phyloP scores from a whole-genome alignment of 2,797 vertebrate genomes.

The Trichosurus vulpecula region DNA sequence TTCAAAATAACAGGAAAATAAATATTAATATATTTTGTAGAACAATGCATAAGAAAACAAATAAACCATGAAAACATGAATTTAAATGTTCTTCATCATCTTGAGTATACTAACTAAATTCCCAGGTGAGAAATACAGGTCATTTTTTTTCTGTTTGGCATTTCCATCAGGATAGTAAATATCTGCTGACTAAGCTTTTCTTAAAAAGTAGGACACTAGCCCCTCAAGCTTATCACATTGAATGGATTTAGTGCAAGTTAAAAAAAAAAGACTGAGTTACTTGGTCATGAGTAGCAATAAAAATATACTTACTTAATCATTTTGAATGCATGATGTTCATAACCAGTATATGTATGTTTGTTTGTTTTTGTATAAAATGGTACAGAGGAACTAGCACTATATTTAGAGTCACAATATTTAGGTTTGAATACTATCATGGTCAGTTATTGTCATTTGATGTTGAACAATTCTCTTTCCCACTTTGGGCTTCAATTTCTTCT shows the following conservation, averaged over 20 bases:
- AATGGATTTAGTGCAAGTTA: not conserved
- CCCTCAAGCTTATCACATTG: not conserved
- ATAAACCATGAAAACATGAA: not conserved
- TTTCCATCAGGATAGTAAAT: not conserved
- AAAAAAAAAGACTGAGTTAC: not conserved
- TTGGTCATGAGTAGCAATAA: not conserved
- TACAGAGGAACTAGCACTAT: not conserved
- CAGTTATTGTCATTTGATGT: not conserved
- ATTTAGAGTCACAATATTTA: not conserved
- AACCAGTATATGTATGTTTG: not conserved
- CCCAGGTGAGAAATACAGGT: not conserved
- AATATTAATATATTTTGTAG: not conserved
- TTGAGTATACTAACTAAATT: not conserved
- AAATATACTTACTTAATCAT: not conserved
- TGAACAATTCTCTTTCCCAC: not conserved
- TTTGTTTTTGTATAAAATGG: not conserved
- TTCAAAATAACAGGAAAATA: not conserved
- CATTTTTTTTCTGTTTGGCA: not conserved
- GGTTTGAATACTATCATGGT: not conserved
- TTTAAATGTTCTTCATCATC: not conserved
- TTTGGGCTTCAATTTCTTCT: not conserved
- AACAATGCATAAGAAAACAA: not conserved
- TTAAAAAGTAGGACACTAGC: not conserved
- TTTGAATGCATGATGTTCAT: not conserved
- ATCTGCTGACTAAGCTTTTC: not conserved